Evolutionary conservation across 2,113 vertebrate genomes (phyloP).

Genomic region (Rhinoptilus africanus): DNA sequence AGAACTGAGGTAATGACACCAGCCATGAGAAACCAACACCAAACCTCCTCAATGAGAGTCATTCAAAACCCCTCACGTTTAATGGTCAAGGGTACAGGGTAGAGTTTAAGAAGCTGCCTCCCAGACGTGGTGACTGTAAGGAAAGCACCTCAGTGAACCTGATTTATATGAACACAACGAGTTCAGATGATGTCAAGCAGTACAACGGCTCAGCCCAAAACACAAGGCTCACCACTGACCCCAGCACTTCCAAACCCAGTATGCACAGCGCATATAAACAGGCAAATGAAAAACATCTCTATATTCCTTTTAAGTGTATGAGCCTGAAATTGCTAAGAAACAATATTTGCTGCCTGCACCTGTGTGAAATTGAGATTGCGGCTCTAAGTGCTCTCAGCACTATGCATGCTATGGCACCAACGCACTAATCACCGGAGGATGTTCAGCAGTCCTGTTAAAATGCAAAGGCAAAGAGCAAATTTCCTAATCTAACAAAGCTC

Average conservation of each 20-base stretch:
- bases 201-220: not conserved
- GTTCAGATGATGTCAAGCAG: not conserved
- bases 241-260: not conserved
- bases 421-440: not conserved
- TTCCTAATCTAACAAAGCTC: not conserved
- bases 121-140: not conserved
- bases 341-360: constrained; percentile 42
- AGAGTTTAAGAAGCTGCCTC: not conserved
- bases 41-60: not conserved
- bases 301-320: not conserved
- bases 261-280: not conserved
- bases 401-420: not conserved
- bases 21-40: not conserved
- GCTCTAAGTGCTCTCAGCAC: constrained; percentile 17
- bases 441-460: not conserved
- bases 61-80: not conserved
- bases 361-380: not conserved
- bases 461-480: not conserved
- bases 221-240: not conserved
- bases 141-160: not conserved
- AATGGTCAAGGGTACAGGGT: not conserved
- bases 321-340: constrained; percentile 4
- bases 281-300: not conserved
- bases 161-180: not conserved
- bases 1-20: not conserved